Base-by-base conservation (phyloP, 2,113 vertebrate species). In the Eudorcas thomsonii region DNA sequence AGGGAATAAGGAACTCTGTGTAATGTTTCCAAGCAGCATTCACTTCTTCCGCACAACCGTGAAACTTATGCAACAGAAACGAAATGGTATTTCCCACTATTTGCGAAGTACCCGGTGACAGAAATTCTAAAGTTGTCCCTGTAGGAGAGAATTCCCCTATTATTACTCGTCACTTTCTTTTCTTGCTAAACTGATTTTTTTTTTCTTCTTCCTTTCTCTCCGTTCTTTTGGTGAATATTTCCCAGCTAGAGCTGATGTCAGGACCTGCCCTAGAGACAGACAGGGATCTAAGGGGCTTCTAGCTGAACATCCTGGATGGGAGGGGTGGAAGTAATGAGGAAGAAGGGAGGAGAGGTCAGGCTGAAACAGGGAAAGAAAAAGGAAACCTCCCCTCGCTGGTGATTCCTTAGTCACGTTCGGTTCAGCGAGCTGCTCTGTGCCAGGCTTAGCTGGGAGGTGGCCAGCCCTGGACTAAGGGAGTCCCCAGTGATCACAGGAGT, bases 91-190 rank as follows among this genome's bases (percentile, higher is more conserved):
- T 97, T 96, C 88, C 94, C 92, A 74, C 50, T 62, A 50, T 96
- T 85, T 50, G 81, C 0, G 9, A 92, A 94, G 60, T 16, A 43
- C 74, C 36, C 23, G 74, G 91, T 90, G 97, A 96, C 54, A 45
- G 97, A 91, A 90, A 93, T 88, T 96, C 90, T 98, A 82, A 93
- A 96, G 96, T 21, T 77, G 93, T 88, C 91, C 91, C 67, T 23
- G 39, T 5, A 55, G 93, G 80, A 48, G 85, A 98, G 96, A 97
- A 94, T 96, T 96, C 94, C 96, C 92, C 90, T 84, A n/a, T 71
- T 25, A 9, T 94, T 80, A 91, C 62, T 33, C 43, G 60, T 74
- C 2, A 17, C 36, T 67, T 84, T 57, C 67, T 26, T 33, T 36
- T 26, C 8, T 11, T 62, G 45, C 59, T 55, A 30, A 93, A 90